Percentiles rank a stretch among this genome's conserved stretches.
Conservation (phyloP, 2,888 invertebrate species). For the Drosophila quinaria region DNA sequence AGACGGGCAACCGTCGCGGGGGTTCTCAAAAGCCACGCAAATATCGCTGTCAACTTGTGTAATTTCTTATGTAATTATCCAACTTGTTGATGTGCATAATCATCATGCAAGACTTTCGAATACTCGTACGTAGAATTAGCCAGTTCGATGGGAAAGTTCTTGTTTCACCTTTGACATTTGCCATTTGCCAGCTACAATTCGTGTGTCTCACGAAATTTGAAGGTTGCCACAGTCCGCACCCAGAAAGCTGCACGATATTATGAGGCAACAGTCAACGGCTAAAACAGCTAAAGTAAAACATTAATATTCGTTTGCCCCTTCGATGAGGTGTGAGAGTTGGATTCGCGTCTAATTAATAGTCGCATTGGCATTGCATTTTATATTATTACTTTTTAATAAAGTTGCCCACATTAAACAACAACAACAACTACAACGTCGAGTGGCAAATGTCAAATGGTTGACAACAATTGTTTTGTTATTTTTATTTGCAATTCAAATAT, state of each 20-base stretch:
- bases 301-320: constrained; percentile 62
- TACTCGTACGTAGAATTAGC: background rate
- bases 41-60: constrained; percentile 15
- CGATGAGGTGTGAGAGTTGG: constrained; percentile 57
- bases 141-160: constrained; percentile 69
- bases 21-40: constrained; percentile 12
- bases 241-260: constrained; percentile 62
- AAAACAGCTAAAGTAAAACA: constrained; percentile 10
- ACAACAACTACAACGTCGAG: constrained; percentile 11
- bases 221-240: constrained; percentile 65
- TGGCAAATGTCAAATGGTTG: constrained; percentile 46
- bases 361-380: constrained; percentile 55
- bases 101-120: constrained; percentile 9
- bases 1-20: background rate
- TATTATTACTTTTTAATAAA: constrained; percentile 48
- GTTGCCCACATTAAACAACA: constrained; percentile 40
- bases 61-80: constrained; percentile 41
- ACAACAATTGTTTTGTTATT: constrained; percentile 45
- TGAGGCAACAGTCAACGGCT: constrained; percentile 10
- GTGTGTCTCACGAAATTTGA: constrained; percentile 58
- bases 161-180: constrained; percentile 72
- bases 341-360: constrained; percentile 62
- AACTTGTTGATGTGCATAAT: constrained; percentile 16
- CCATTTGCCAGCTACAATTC: constrained; percentile 2
- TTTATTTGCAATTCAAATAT: constrained; percentile 28